Evolutionary conservation across 2,113 vertebrate species (phyloP).

Genomic region (Lipophrys pholis): DNA sequence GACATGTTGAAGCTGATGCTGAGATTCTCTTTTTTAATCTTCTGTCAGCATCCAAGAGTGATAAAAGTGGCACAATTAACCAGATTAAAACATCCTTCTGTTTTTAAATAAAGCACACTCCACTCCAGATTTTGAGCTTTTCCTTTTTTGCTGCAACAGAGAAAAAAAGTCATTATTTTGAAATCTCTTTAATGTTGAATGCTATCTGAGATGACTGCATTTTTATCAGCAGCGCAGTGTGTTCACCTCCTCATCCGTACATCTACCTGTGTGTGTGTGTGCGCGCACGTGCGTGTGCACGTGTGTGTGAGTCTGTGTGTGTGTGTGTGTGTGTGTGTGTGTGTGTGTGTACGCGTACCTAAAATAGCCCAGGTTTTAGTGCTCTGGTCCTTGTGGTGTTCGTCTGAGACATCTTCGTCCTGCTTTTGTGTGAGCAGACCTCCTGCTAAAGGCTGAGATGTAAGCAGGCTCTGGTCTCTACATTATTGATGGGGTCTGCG

Average conservation of each 20-base stretch:
- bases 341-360: background rate
- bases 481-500: constrained; percentile 73
- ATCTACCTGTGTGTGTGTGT: background rate
- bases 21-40: no score
- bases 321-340: background rate
- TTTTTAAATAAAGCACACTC: no score
- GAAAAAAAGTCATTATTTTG: no score
- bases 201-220: constrained; percentile 1
- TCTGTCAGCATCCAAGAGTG: no score
- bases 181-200: no score
- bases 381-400: constrained; percentile 36
- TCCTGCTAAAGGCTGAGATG: constrained; percentile 54
- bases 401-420: constrained; percentile 34
- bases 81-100: no score
- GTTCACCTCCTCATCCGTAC: constrained; percentile 2
- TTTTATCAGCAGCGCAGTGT: constrained; percentile 23
- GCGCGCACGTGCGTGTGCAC: background rate
- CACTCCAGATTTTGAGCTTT: no score
- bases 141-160: no score
- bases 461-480: constrained; percentile 62
- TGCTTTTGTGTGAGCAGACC: constrained; percentile 41
- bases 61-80: no score
- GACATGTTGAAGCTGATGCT: no score
- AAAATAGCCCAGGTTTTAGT: constrained; percentile 29
- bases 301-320: background rate